Evolutionary conservation across 2,113 vertebrate genomes (phyloP).

Genomic region (Psilopsiagon aurifrons): DNA sequence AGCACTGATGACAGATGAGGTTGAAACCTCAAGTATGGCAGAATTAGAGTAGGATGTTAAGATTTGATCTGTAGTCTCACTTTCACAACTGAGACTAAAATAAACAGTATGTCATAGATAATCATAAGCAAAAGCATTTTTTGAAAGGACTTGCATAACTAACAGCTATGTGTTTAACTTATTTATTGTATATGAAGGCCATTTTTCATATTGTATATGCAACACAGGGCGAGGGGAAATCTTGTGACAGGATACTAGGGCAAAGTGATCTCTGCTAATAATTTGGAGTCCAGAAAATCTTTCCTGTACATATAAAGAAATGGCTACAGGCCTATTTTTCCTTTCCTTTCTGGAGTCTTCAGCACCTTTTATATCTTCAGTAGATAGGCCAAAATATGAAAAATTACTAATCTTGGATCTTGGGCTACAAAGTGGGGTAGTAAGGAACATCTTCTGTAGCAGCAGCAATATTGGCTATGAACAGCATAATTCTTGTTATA

Average conservation of each 20-base stretch:
- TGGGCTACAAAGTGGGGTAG: neutral
- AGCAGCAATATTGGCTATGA: neutral
- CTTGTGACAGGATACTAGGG: neutral
- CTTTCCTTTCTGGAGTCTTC: neutral
- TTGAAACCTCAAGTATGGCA: neutral
- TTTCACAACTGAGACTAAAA: neutral
- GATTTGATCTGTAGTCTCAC: neutral
- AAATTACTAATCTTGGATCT: neutral
- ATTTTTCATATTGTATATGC: neutral
- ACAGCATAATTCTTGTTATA: neutral
- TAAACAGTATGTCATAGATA: neutral
- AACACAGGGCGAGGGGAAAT: neutral
- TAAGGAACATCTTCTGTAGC: neutral
- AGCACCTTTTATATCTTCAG: neutral
- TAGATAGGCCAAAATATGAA: neutral
- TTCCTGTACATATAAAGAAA: accelerated
- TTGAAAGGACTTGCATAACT: neutral
- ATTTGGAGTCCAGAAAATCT: neutral
- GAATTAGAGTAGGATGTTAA: neutral
- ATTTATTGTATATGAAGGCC: neutral
- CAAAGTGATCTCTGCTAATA: neutral
- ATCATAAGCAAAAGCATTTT: neutral
- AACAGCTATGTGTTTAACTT: neutral
- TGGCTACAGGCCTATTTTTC: neutral
- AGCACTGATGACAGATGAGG: neutral